A percentile compares a stretch with the other conserved stretches of the same genome.
Evolutionary conservation across 1,140 invertebrate species (phyloP).

Genomic region (Calephelis nemesis): DNA sequence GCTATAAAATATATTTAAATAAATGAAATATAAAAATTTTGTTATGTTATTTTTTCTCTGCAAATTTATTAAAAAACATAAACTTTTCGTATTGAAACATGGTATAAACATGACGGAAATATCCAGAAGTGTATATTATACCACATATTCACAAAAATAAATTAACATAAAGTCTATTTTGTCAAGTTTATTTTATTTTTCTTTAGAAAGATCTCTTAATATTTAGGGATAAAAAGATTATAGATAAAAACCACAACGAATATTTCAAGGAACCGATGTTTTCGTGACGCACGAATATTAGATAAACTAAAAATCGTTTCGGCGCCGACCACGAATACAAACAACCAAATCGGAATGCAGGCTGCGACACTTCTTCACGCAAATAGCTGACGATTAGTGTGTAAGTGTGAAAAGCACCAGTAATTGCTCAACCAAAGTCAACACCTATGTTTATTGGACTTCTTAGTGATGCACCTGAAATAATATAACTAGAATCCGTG

Average conservation of each 20-base stretch:
- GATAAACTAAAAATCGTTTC: conserved; percentile 18
- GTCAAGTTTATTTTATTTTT: background rate
- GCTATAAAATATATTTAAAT: too few species aligned
- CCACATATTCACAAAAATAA: too few species aligned
- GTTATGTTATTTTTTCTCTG: too few species aligned
- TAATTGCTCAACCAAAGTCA: conserved; percentile 38
- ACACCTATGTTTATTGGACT: background rate
- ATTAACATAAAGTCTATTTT: too few species aligned
- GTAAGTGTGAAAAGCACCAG: conserved; percentile 51
- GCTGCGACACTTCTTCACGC: conserved; percentile 46
- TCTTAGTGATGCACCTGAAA: conserved; percentile 11
- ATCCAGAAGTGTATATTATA: too few species aligned
- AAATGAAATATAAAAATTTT: too few species aligned
- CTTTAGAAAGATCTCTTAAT: background rate
- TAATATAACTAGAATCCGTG: conserved; percentile 5
- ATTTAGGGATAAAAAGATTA: background rate
- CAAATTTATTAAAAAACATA: too few species aligned
- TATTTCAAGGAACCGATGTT: conserved; percentile 4
- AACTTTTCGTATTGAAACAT: too few species aligned
- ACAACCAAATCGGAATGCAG: conserved; percentile 11
- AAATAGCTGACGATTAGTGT: conserved; percentile 42
- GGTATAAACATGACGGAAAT: too few species aligned
- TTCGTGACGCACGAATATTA: conserved; percentile 18
- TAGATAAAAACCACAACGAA: background rate
- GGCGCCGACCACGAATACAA: conserved; percentile 8